Evolutionary conservation across 2,888 invertebrate genomes (phyloP).

Genomic region (Sphaeridia pumilis): DNA sequence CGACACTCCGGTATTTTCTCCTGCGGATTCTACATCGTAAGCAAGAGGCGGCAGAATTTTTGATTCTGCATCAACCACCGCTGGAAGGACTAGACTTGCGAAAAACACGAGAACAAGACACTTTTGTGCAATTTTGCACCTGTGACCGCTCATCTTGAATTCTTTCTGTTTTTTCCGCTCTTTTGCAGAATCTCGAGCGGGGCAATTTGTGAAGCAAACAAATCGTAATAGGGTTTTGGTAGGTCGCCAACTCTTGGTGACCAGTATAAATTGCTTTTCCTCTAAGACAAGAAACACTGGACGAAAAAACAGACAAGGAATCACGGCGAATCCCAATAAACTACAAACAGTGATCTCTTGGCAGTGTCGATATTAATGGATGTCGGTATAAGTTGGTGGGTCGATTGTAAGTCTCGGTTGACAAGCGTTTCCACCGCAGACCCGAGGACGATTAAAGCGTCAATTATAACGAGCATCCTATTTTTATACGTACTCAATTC

Average conservation of each 20-base stretch:
- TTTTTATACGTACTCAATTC: constrained; percentile 2
- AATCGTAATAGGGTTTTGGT: background rate
- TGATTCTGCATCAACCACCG: background rate
- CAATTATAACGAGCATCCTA: background rate
- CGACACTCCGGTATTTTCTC: background rate
- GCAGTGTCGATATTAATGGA: too few relatives aligned
- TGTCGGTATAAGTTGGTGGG: too few relatives aligned
- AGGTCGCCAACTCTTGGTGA: background rate
- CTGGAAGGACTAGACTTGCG: background rate
- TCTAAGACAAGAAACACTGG: background rate
- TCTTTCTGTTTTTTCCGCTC: too few relatives aligned
- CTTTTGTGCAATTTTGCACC: background rate
- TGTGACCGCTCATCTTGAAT: background rate
- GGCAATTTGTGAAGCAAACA: background rate
- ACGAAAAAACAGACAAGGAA: background rate
- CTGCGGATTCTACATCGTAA: background rate
- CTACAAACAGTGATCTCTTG: background rate
- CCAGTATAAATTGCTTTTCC: background rate
- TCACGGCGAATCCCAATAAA: background rate
- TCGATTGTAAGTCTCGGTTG: too few relatives aligned
- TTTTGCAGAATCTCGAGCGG: too few relatives aligned
- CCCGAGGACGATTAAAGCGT: background rate
- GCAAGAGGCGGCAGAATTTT: background rate
- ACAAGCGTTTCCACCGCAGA: background rate
- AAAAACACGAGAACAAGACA: background rate